Evolutionary conservation across 2,113 vertebrate species (phyloP).

Genomic region (Pituophis catenifer): DNA sequence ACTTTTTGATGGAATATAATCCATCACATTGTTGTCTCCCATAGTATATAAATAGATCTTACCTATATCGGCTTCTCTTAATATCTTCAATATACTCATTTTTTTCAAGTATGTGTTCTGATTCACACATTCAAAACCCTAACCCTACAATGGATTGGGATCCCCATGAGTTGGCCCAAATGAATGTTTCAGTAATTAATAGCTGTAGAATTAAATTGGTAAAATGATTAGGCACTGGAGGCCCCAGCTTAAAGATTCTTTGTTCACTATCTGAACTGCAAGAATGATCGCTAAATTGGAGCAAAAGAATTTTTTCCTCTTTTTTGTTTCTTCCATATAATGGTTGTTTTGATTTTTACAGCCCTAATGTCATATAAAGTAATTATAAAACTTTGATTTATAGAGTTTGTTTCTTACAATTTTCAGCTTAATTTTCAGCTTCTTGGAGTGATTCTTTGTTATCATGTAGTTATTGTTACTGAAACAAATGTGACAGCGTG

Average conservation of each 20-base stretch:
- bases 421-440: neutral
- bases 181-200: neutral
- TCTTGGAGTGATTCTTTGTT: neutral
- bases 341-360: neutral
- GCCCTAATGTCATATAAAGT: neutral
- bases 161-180: too few relatives aligned
- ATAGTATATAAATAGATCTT: neutral
- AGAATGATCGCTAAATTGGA: neutral
- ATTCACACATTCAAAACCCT: neutral
- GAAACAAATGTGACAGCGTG: neutral
- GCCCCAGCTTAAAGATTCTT: neutral
- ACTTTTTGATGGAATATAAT: neutral
- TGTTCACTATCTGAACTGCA: neutral
- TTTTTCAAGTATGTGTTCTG: neutral
- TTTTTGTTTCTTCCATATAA: neutral
- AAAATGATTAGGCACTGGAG: neutral
- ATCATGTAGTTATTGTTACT: neutral
- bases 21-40: neutral
- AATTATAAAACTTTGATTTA: constrained; percentile 2
- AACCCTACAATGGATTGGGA: neutral
- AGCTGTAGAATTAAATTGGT: neutral
- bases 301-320: neutral
- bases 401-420: neutral
- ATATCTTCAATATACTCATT: neutral
- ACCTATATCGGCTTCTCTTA: neutral